A percentile compares a stretch with the other conserved stretches of the same genome.
phyloP scores from a whole-genome alignment of 2,113 vertebrate species.

The Irena cyanogastra region DNA sequence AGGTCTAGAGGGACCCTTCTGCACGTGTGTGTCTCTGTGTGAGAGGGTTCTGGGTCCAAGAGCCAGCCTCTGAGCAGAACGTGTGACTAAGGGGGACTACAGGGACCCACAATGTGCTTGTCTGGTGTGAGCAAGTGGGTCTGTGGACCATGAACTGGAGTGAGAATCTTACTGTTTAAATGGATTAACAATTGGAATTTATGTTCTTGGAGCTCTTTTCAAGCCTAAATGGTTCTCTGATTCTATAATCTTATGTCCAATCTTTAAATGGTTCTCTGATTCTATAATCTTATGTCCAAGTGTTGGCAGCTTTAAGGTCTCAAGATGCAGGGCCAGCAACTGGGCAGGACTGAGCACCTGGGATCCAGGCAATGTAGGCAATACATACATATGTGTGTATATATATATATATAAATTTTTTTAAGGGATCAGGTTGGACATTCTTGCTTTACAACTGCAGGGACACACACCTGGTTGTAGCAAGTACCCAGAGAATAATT shows the following conservation, averaged over 20 bases:
- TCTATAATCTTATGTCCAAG: background rate
- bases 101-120: background rate
- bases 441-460: background rate
- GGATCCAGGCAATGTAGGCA: background rate
- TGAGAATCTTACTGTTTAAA: background rate
- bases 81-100: background rate
- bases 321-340: background rate
- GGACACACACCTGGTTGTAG: background rate
- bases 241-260: background rate
- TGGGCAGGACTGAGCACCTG: background rate
- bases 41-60: background rate
- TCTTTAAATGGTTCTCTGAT: background rate
- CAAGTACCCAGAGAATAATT: background rate
- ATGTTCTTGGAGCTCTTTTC: background rate
- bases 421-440: background rate
- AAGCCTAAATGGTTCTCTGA: background rate
- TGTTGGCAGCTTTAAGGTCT: background rate
- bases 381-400: background rate
- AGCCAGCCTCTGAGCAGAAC: background rate
- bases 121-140: background rate
- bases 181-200: background rate
- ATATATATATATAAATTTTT: too few species aligned
- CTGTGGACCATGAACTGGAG: too few species aligned
- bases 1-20: rapidly evolving
- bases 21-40: background rate